These are phyloP conservation scores for Drosophila subsilvestris DNA, from an alignment of 2,888 invertebrate genomes.

Conservation along the genomic window DNA sequence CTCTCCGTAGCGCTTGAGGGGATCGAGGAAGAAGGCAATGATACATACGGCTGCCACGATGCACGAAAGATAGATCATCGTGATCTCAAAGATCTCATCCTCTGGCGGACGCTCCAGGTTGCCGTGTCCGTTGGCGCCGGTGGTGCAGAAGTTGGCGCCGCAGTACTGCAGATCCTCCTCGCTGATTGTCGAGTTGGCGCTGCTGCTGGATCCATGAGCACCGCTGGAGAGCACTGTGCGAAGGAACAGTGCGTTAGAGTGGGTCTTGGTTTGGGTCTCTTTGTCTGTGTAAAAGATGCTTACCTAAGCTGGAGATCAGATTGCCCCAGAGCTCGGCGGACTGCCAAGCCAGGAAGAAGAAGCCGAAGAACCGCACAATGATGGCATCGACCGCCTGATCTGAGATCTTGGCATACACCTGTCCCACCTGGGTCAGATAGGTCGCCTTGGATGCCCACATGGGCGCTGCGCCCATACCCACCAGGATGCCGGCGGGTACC, in stretches of 20 bases:
- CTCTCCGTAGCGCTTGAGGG: conserved; percentile 95
- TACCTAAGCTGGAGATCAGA: conserved; percentile 93
- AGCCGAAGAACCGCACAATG: conserved; percentile 98
- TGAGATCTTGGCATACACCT: conserved; percentile 94
- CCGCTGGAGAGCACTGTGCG: conserved; percentile 89
- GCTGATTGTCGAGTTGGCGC: conserved; percentile 82
- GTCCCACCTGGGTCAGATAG: conserved; percentile 97
- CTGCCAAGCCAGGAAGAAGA: conserved; percentile 99
- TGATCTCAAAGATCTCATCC: conserved; percentile 94
- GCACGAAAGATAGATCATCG: conserved; percentile 94
- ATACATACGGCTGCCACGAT: conserved; percentile 93
- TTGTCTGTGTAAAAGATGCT: conserved; percentile 30
- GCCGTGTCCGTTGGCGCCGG: conserved; percentile 89
- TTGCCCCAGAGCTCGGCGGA: conserved; percentile 98
- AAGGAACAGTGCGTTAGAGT: neutral
- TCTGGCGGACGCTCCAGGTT: conserved; percentile 92
- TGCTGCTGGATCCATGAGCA: conserved; percentile 86
- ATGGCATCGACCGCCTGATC: conserved; percentile 95
- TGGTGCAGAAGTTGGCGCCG: conserved; percentile 93
- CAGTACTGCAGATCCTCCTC: conserved; percentile 87
- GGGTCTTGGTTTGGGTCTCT: neutral
- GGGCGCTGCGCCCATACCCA: conserved; percentile 97
- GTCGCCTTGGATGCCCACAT: conserved; percentile 99
- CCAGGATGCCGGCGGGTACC: conserved; percentile 95
- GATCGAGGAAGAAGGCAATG: conserved; percentile 95